These are phyloP conservation scores for Hyposoter dolosus DNA, from an alignment of 2,888 invertebrate genomes.

Conservation along the genomic window DNA sequence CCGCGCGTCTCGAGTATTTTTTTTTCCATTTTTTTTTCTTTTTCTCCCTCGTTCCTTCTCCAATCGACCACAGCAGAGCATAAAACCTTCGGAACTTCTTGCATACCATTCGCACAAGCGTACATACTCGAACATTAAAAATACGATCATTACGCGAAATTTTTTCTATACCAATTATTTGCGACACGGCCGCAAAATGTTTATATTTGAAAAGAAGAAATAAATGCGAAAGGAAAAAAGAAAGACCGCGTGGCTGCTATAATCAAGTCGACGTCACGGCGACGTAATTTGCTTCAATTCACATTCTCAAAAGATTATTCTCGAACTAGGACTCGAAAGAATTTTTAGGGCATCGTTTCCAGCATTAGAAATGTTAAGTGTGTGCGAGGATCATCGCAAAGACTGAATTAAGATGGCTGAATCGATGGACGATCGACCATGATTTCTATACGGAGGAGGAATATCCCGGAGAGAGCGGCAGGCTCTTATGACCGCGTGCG, in stretches of 20 bases:
- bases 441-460: background rate
- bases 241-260: no score
- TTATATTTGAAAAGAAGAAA: background rate
- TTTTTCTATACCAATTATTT: conserved; percentile 18
- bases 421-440: background rate
- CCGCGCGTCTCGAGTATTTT: conserved; percentile 54
- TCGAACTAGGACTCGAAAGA: no score
- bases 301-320: no score
- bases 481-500: background rate
- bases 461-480: background rate
- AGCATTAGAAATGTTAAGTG: no score
- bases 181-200: conserved; percentile 3
- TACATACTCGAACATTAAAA: conserved; percentile 7
- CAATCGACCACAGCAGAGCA: conserved; percentile 28
- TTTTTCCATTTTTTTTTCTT: conserved; percentile 2
- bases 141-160: background rate
- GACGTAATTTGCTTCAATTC: no score
- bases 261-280: no score
- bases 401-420: no score
- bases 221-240: background rate
- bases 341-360: no score
- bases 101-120: conserved; percentile 13
- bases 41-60: conserved; percentile 12
- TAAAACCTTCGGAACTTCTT: conserved; percentile 39
- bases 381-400: no score